phyloP scores from a whole-genome alignment of 2,888 invertebrate genomes.

The Julus scandinavius region DNA sequence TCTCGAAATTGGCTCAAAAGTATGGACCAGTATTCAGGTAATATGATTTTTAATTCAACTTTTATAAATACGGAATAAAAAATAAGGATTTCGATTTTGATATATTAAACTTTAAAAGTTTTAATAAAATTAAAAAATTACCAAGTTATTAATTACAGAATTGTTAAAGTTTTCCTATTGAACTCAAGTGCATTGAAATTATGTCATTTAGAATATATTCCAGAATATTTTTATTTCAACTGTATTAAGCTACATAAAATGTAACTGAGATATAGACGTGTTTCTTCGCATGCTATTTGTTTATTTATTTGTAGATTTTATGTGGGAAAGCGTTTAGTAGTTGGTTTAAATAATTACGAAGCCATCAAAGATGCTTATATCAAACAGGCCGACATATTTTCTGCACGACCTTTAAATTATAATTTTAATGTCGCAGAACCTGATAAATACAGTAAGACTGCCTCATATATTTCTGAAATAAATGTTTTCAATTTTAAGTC shows the following conservation, averaged over 20 bases:
- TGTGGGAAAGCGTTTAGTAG: slow-evolving; percentile 2
- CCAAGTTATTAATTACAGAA: too few relatives aligned
- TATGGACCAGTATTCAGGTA: slow-evolving; percentile 47
- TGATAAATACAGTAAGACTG: not conserved
- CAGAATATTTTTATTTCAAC: too few relatives aligned
- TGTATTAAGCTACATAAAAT: too few relatives aligned
- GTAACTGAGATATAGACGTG: too few relatives aligned
- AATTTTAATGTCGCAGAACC: not conserved
- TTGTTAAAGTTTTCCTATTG: too few relatives aligned
- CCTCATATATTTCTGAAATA: not conserved
- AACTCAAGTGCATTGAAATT: too few relatives aligned
- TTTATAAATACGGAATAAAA: not conserved
- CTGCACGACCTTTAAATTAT: not conserved
- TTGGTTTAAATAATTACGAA: slow-evolving; percentile 4
- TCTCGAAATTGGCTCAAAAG: not conserved
- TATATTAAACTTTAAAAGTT: not conserved
- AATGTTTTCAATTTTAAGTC: too few relatives aligned
- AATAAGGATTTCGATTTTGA: not conserved
- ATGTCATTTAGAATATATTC: too few relatives aligned
- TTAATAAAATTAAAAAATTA: not conserved
- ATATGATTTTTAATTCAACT: not conserved
- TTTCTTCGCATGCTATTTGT: too few relatives aligned
- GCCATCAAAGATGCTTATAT: not conserved
- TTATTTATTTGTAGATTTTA: not conserved
- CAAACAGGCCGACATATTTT: slow-evolving; percentile 27